Base-by-base conservation (phyloP, 1,140 invertebrate species). In the Calliphora vicina region DNA sequence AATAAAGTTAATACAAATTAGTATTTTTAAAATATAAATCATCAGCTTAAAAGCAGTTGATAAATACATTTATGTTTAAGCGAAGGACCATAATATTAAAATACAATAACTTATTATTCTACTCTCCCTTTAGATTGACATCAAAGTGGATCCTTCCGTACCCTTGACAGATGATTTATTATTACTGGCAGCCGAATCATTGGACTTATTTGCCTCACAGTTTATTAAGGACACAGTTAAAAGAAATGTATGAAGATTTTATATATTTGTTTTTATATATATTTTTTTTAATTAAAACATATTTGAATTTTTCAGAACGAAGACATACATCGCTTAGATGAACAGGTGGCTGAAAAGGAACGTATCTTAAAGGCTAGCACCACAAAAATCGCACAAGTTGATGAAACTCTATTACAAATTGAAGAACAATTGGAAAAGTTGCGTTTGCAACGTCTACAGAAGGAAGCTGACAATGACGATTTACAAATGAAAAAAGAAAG, bases 341-440 rank as follows among this genome's bases (percentile, higher is more conserved):
- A 88, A n/a, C 85, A 90, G 83, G 88, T 90, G 2, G 85, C 85
- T 1, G 88, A 89, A 81, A 90, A 90, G 71, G 89, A 90, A 67
- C 84, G 83, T 29, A 87, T 90, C 74, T 85, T 90, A 9, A 88
- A 90, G 84, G 87, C 85, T 2, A 89, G 88, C 87, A 88, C 90
- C 43, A 87, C 91, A 87, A 92, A 92, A 85, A 91, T 90, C 71
- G 89, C 88, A 12, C 84, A 89, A 85, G 85, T 90, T 6, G 88
- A 90, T 80, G 88, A 94, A 85, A 94, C 95, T 87, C 88, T 96
- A 81, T 91, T 93, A 45, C 92, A 93, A 35, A 87, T 96, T 35
- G 94, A 95, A 86, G 90, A 91, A 4, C 93, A 95, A 87, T 88
- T 95, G 71, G 91, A 93, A 25, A 91, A 91, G 6, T 85, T 93